Percentiles rank a stretch among this genome's conserved stretches.
Conservation (phyloP, 2,888 invertebrate species). For the Calameuta idolon region DNA sequence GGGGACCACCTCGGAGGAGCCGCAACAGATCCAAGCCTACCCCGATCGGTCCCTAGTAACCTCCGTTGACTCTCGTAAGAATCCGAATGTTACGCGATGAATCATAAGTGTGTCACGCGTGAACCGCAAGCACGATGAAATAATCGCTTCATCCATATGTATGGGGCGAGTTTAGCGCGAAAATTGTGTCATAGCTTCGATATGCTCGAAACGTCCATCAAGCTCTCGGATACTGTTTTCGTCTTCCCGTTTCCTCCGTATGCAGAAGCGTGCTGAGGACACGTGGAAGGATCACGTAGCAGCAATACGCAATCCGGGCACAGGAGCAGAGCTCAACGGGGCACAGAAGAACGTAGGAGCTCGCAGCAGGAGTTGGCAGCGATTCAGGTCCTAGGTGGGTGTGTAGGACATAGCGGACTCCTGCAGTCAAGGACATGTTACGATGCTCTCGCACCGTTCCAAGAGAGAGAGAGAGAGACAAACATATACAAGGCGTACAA, state of each 20-base stretch:
- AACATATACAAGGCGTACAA: slow-evolving; percentile 30
- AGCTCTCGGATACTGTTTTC: neutral
- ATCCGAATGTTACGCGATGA: slow-evolving; percentile 22
- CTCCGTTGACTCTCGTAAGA: neutral
- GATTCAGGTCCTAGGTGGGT: slow-evolving; percentile 38
- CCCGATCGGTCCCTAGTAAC: neutral
- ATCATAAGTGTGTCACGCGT: slow-evolving; percentile 46
- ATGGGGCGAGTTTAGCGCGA: slow-evolving; percentile 32
- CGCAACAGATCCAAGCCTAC: neutral
- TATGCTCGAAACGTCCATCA: neutral
- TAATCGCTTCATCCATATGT: slow-evolving; percentile 41
- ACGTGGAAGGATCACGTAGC: neutral
- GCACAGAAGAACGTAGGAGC: neutral
- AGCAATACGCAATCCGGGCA: neutral
- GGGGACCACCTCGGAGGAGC: neutral
- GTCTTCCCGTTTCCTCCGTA: slow-evolving; percentile 27
- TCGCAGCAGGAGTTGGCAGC: neutral
- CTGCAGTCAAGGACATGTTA: slow-evolving; percentile 53
- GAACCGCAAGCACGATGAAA: slow-evolving; percentile 46
- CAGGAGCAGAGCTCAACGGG: neutral
- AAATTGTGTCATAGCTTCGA: slow-evolving; percentile 35
- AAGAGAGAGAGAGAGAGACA: slow-evolving; percentile 1
- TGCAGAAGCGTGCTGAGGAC: neutral
- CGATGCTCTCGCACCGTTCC: neutral
- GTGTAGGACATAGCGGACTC: slow-evolving; percentile 53